phyloP scores from a whole-genome alignment of 2,888 invertebrate species.

The Epinotia nisella region DNA sequence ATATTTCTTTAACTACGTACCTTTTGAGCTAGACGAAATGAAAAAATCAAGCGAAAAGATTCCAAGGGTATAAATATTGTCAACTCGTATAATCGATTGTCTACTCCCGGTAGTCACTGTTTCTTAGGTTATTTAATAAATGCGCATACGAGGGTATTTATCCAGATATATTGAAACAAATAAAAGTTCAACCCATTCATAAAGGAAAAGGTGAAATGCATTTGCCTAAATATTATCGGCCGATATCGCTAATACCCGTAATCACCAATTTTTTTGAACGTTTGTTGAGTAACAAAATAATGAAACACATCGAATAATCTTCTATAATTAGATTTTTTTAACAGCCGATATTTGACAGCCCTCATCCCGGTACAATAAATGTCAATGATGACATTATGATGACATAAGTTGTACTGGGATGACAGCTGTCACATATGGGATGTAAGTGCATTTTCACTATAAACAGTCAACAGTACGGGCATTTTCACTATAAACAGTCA shows the following conservation, averaged over 20 bases:
- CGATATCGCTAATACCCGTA: neutral
- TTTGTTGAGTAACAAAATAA: neutral
- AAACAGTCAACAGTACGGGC: no score
- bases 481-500: no score
- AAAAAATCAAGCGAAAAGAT: neutral
- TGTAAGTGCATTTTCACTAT: no score
- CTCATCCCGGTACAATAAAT: no score
- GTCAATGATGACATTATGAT: no score
- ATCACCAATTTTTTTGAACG: neutral
- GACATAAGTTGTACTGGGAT: no score
- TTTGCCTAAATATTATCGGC: neutral
- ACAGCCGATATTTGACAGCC: no score
- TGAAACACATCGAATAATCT: neutral
- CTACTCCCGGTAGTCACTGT: neutral
- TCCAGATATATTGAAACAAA: neutral
- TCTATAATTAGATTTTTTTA: no score
- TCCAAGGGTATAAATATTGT: no score
- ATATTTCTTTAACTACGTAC: neutral
- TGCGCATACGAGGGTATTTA: neutral
- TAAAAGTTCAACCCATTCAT: neutral
- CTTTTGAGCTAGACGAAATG: neutral
- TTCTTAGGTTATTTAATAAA: neutral
- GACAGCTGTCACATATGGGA: no score
- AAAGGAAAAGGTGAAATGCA: constrained; percentile 7
- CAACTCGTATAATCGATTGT: neutral